Conservation (phyloP, 1,140 invertebrate species). For the Lordiphosa clarofinis region DNA sequence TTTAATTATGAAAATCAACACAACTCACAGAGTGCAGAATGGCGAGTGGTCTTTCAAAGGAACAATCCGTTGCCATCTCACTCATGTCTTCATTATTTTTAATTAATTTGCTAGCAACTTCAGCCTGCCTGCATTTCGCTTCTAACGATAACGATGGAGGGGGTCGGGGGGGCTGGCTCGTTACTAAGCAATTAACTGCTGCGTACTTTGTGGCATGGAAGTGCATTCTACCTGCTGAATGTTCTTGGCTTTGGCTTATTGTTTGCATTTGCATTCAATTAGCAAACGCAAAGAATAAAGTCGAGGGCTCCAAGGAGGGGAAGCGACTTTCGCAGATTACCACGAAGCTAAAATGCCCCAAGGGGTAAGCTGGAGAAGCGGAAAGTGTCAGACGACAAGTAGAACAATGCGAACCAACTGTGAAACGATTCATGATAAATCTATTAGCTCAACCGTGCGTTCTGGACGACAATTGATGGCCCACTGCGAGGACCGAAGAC, state of each 20-base stretch:
- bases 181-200: conserved; percentile 12
- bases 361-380: background rate
- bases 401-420: conserved; percentile 25
- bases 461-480: conserved; percentile 26
- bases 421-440: conserved; percentile 53
- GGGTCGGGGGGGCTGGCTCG: no score
- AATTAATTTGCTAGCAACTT: conserved; percentile 1
- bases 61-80: background rate
- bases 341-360: conserved; percentile 2
- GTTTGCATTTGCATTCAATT: conserved; percentile 14
- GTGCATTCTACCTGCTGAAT: background rate
- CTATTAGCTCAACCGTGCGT: conserved; percentile 41
- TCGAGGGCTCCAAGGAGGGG: background rate
- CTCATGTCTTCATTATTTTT: background rate
- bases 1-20: no score
- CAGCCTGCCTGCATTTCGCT: background rate
- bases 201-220: conserved; percentile 14
- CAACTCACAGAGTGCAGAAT: no score
- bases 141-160: no score
- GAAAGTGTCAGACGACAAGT: conserved; percentile 17
- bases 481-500: conserved; percentile 21
- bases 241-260: conserved; percentile 5
- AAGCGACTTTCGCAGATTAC: background rate
- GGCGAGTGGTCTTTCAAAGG: no score
- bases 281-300: conserved; percentile 2